These are phyloP conservation scores for Drosophila engyochracea DNA, from an alignment of 2,888 invertebrate species.

Conservation along the genomic window DNA sequence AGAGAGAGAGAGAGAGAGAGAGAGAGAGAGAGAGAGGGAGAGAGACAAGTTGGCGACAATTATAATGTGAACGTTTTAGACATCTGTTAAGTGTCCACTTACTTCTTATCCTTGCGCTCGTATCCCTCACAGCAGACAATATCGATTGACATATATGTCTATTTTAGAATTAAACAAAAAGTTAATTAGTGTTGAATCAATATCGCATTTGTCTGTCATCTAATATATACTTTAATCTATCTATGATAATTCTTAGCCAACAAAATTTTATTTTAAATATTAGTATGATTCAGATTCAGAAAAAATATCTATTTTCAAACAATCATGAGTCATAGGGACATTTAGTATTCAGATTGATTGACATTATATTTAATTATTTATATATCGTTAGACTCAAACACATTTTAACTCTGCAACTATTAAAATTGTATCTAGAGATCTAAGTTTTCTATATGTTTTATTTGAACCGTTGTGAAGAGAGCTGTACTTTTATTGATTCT, in stretches of 20 bases:
- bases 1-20: too few species aligned
- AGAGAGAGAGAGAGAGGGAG: background rate
- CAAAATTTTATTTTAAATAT: background rate
- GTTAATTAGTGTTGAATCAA: background rate
- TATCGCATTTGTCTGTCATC: background rate
- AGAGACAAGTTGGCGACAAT: background rate
- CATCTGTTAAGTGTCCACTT: slow-evolving; percentile 28
- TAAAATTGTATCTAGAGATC: background rate
- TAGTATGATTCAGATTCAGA: background rate
- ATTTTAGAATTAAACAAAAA: background rate
- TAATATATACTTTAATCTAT: background rate
- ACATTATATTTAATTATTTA: background rate
- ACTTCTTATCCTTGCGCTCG: slow-evolving; percentile 62
- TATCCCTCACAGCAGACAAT: slow-evolving; percentile 83
- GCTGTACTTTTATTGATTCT: background rate
- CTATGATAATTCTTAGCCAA: background rate
- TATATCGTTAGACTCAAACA: background rate
- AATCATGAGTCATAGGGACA: background rate
- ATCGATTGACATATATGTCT: slow-evolving; percentile 76
- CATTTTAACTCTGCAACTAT: background rate
- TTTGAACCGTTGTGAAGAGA: background rate
- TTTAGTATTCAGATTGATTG: background rate
- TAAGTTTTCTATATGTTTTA: background rate
- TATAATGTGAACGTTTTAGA: background rate
- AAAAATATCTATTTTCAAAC: background rate